Percentiles rank a stretch among this genome's conserved stretches.
These are phyloP conservation scores for Argentina silus DNA, from an alignment of 2,797 vertebrate genomes.

Conservation along the genomic window DNA sequence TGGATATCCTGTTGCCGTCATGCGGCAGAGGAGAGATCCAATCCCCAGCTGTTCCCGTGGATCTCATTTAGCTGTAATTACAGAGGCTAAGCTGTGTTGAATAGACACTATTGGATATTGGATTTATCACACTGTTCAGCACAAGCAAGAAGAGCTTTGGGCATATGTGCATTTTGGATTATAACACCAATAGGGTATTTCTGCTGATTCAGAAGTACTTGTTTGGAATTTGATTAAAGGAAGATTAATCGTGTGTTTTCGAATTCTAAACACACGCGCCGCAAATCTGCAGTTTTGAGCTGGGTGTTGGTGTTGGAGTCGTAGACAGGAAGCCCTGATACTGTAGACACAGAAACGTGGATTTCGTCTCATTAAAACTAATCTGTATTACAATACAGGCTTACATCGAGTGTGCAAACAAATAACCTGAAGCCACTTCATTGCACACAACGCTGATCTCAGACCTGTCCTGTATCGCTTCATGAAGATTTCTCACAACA, in stretches of 20 bases:
- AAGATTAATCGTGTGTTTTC: background rate
- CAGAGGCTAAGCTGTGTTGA: slow-evolving; percentile 24
- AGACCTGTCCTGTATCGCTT: no score
- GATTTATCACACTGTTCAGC: slow-evolving; percentile 36
- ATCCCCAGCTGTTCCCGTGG: slow-evolving; percentile 18
- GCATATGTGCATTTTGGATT: slow-evolving; percentile 16
- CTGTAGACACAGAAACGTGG: background rate
- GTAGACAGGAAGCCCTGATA: no score
- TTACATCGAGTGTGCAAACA: background rate
- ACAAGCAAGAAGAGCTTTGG: slow-evolving; percentile 4
- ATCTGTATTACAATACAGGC: background rate
- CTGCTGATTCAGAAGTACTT: slow-evolving; percentile 37
- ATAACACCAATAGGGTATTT: slow-evolving; percentile 28
- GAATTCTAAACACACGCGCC: background rate
- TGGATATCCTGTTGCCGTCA: slow-evolving; percentile 1
- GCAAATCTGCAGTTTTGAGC: no score
- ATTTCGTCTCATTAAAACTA: slow-evolving; percentile 24
- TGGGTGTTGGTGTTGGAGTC: no score
- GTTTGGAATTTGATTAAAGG: slow-evolving; percentile 29
- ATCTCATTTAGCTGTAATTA: slow-evolving; percentile 37
- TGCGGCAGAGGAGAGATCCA: slow-evolving; percentile 22
- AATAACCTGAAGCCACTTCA: background rate
- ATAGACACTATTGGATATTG: slow-evolving; percentile 18
- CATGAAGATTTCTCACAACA: no score
- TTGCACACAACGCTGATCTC: no score